A percentile compares a stretch with the other conserved stretches of the same genome.
Conservation (phyloP, 1,140 invertebrate species). For the Bombus turneri region DNA sequence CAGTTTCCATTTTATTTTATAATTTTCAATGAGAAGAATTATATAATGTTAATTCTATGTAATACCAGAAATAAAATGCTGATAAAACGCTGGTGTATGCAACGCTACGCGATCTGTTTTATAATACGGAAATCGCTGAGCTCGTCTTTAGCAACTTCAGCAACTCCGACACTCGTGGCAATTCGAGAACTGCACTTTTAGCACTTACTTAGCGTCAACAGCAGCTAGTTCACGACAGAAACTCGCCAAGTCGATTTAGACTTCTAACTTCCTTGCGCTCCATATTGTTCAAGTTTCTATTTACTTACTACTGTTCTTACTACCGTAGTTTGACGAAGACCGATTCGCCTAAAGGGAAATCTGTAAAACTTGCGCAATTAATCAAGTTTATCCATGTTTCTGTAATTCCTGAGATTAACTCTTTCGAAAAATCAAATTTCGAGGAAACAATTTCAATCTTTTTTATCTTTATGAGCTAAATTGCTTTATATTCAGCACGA, state of each 20-base stretch:
- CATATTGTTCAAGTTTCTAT: slow-evolving; percentile 5
- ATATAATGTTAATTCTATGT: background rate
- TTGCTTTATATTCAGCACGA: too few relatives aligned
- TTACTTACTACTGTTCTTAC: background rate
- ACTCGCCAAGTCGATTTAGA: slow-evolving; percentile 14
- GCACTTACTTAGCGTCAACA: slow-evolving; percentile 6
- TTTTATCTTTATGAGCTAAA: too few relatives aligned
- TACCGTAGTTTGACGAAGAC: too few relatives aligned
- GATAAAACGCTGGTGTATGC: background rate
- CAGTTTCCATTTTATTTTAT: too few relatives aligned
- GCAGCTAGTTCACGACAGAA: background rate
- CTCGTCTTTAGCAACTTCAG: slow-evolving; percentile 9
- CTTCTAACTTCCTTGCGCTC: background rate
- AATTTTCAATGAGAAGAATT: background rate
- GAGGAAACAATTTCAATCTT: too few relatives aligned
- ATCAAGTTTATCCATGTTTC: background rate
- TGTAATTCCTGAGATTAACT: background rate
- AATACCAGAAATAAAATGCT: background rate
- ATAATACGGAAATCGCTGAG: slow-evolving; percentile 8
- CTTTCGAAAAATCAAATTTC: background rate
- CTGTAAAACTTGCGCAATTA: background rate
- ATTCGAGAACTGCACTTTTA: slow-evolving; percentile 9
- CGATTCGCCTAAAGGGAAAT: background rate
- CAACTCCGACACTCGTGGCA: background rate
- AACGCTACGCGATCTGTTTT: background rate